Evolutionary conservation across 2,113 vertebrate genomes (phyloP), one percentile per base, ranked within the genome.

Genomic region (Macquaria ambigua): DNA sequence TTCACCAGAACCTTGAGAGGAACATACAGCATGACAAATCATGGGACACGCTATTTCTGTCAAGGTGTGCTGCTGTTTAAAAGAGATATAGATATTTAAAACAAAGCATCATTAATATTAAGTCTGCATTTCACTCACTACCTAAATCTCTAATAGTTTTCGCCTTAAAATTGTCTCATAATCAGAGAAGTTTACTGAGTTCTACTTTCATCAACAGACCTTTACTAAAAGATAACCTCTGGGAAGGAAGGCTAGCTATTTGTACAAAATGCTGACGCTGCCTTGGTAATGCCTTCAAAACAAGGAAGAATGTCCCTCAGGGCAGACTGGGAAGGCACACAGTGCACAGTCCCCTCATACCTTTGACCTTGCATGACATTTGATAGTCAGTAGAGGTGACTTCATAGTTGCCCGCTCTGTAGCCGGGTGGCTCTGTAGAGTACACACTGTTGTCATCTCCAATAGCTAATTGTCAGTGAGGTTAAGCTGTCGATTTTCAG

Each of bases 291-390:
- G 56, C 31, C 41, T 82, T 71, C n/a, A 83, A 67, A 87, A 55
- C 66, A 66, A 86, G 64, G 9, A 8, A 16, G 41, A 37, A 12
- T 0, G 72, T 74, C 89, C 71, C 74, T 14, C 0, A 69, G 75
- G 89, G 10, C 56, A n/a, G 6, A n/a, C 67, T n/a, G 67, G 18
- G 71, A 77, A 28, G 41, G 46, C 43, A 48, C 79, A 59, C 23
- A 34, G 70, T 3, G 64, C 72, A 63, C 64, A 4, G 18, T 70
- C 53, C 37, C 46, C 25, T 82, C 28, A n/a, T 72, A 20, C 82
- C 62, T 85, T 84, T 91, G 89, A 86, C 87, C 87, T 77, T 83
- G 78, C 3, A 68, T 77, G 84, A 91, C 91, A 89, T 89, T 77
- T 84, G 87, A 88, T 89, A 81, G 58, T 59, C 34, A 25, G 73